Evolutionary conservation across 2,113 vertebrate species (phyloP).

Genomic region (Zapus hudsonius): DNA sequence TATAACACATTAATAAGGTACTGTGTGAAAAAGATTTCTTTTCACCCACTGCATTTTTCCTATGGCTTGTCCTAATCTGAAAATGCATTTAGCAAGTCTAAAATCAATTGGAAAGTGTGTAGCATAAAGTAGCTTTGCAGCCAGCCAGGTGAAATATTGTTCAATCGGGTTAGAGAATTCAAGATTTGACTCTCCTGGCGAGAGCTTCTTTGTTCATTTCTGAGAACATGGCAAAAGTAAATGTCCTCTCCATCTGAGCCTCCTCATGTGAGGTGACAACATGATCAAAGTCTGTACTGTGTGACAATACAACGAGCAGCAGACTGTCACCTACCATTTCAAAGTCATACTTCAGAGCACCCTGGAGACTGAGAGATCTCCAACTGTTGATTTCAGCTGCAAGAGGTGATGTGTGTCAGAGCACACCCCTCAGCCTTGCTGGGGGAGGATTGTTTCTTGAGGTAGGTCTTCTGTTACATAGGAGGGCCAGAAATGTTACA

Average conservation of each 20-base stretch:
- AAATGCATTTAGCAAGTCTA: slow-evolving; percentile 60
- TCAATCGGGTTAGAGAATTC: slow-evolving; percentile 47
- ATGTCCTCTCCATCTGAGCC: neutral
- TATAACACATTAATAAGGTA: slow-evolving; percentile 61
- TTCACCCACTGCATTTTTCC: slow-evolving; percentile 42
- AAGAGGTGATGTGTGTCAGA: neutral
- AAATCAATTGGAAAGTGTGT: slow-evolving; percentile 48
- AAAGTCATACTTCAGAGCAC: neutral
- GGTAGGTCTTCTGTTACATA: neutral
- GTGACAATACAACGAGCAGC: neutral
- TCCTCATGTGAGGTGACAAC: slow-evolving; percentile 36
- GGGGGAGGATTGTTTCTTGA: neutral
- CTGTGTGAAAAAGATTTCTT: slow-evolving; percentile 48
- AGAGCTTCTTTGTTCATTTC: neutral
- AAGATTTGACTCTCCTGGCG: slow-evolving; percentile 41
- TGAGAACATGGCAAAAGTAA: slow-evolving; percentile 41
- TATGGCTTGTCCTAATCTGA: neutral
- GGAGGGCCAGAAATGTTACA: neutral
- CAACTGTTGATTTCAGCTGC: neutral
- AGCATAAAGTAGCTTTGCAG: neutral
- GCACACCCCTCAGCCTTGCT: neutral
- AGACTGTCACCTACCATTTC: slow-evolving; percentile 31
- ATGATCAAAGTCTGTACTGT: slow-evolving; percentile 14
- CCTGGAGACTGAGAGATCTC: neutral
- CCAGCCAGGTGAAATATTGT: slow-evolving; percentile 51